Base-by-base conservation (phyloP, 2,888 invertebrate species). In the Sinodicranocentrus sp. region DNA sequence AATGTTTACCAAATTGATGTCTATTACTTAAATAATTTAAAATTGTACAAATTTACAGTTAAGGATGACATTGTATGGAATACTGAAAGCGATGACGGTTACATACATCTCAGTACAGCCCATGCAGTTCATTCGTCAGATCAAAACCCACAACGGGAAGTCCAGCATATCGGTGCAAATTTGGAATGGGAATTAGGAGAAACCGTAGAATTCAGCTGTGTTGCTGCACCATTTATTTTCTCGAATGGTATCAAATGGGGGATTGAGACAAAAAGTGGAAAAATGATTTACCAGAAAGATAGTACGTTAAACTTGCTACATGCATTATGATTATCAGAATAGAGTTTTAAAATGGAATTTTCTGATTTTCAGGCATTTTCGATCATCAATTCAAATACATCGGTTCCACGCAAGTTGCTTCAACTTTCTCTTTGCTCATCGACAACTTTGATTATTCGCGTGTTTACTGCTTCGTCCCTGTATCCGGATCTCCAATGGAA, bases 201-300 rank as follows among this genome's bases (percentile, higher is more conserved):
- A 21, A 84, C 82, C 2, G 85, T 86, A 0, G 67, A 75, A 21
- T 86, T 86, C 28, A 82, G 76, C 25, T 86, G 86, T 48, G 79
- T 65, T n/a, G 86, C 86, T 17, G 73, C 85, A 26, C 84, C 86
- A 0, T 84, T 67, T 25, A 21, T 77, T 1, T 86, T 71, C 52
- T 75, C 82, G 1, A 85, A 85, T 70, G 86, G 86, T 15, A 82
- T 86, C 26, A 85, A 84, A 57, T 86, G 86, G 86, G 86, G 82
- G 19, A 54, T 85, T 1, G 82, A 85, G 39, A 85, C 77, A 19
- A 85, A 75, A 17, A 73, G 82, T 17, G 86, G 85, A n/a, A 76
- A 70, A 43, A 67, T 86, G 59, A 59, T 82, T 1, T 85, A 73
- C 21, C 84, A 87, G 39, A 84, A 84, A 61, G 85, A 87, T 21